Conservation (phyloP, 2,797 vertebrate genomes). For the Spondyliosoma cantharus region DNA sequence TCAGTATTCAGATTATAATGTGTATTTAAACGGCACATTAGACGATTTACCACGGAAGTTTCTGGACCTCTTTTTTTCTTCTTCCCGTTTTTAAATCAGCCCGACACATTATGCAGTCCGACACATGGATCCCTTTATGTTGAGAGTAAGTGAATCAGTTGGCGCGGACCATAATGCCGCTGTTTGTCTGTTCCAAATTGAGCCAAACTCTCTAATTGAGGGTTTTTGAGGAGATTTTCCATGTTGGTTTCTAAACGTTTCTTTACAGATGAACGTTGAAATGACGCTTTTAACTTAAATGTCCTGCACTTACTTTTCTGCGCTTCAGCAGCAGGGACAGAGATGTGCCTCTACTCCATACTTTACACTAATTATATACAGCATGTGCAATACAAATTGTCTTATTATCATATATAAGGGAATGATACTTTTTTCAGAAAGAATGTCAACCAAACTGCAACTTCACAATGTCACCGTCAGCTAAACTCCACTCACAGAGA, state of each 20-base stretch:
- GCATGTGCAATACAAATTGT: too few species aligned
- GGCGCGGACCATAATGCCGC: not conserved
- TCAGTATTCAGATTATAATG: too few species aligned
- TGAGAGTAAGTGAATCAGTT: not conserved
- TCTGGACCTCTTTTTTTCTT: not conserved
- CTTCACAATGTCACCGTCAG: too few species aligned
- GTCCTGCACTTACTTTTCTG: not conserved
- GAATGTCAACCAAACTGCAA: too few species aligned
- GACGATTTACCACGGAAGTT: not conserved
- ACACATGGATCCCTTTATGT: not conserved
- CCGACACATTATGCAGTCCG: not conserved
- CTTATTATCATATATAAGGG: too few species aligned
- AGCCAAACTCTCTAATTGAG: not conserved
- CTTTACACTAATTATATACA: too few species aligned
- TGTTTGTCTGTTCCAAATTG: conserved; percentile 9
- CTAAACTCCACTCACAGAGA: not conserved
- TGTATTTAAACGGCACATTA: not conserved
- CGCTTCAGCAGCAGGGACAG: not conserved
- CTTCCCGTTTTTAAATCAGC: too few species aligned
- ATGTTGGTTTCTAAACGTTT: not conserved
- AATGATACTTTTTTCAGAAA: too few species aligned
- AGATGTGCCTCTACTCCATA: too few species aligned
- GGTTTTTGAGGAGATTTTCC: not conserved
- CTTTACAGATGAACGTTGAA: not conserved
- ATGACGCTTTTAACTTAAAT: not conserved